Conservation (phyloP, 2,113 vertebrate genomes). For the Callaeas wilsoni region DNA sequence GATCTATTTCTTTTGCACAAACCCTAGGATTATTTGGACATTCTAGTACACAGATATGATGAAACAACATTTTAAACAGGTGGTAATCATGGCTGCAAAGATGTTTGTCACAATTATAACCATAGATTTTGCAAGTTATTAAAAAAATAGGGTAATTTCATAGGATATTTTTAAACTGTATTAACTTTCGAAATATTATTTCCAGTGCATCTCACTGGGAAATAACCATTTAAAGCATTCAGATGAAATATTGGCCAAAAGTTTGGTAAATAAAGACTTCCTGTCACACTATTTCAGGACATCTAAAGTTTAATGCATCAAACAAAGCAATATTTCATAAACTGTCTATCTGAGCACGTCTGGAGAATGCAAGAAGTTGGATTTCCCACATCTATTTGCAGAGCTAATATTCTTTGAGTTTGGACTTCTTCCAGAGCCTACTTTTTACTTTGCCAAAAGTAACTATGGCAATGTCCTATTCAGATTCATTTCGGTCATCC, state of each 20-base stretch:
- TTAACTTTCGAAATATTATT: slow-evolving; percentile 15
- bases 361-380: background rate
- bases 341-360: background rate
- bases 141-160: background rate
- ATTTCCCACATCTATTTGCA: slow-evolving; percentile 33
- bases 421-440: background rate
- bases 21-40: background rate
- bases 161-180: slow-evolving; percentile 9
- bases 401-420: background rate
- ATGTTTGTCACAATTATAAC: background rate
- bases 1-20: background rate
- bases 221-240: background rate
- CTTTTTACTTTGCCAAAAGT: background rate
- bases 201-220: background rate
- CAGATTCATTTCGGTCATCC: background rate
- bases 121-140: background rate
- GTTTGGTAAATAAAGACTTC: background rate
- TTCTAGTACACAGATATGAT: background rate
- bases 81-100: background rate
- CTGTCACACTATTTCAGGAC: background rate
- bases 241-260: background rate
- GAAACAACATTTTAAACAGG: slow-evolving; percentile 15
- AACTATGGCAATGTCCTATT: background rate
- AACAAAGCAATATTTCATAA: background rate
- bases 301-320: background rate